phyloP scores from a whole-genome alignment of 2,113 vertebrate species.

The Ctenodactylus gundi region DNA sequence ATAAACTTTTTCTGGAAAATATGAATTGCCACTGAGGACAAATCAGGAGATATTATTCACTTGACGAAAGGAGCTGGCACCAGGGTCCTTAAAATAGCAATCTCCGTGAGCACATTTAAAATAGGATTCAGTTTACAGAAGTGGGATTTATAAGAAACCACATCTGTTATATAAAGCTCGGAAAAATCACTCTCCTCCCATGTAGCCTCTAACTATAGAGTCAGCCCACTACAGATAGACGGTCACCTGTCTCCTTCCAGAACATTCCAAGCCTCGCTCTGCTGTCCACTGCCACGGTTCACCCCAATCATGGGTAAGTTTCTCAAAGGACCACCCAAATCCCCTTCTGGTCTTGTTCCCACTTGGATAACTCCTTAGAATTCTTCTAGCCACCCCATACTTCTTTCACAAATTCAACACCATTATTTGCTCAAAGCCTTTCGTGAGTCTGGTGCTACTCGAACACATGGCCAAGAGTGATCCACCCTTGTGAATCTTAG shows the following conservation, averaged over 20 bases:
- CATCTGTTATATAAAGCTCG: conserved; percentile 65
- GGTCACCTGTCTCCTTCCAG: conserved; percentile 29
- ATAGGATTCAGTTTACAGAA: conserved; percentile 67
- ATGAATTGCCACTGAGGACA: background rate
- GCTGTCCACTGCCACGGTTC: background rate
- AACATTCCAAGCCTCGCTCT: background rate
- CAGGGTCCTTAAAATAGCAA: conserved; percentile 63
- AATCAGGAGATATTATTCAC: conserved; percentile 42
- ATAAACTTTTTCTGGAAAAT: background rate
- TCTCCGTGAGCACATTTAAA: conserved; percentile 51
- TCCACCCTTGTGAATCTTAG: background rate
- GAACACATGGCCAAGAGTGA: background rate
- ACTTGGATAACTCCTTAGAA: background rate
- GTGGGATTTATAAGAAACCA: conserved; percentile 63
- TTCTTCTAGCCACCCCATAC: background rate
- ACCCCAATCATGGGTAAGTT: background rate
- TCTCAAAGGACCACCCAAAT: background rate
- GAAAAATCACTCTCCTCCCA: conserved; percentile 30
- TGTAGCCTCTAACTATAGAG: conserved; percentile 12
- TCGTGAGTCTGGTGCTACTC: background rate
- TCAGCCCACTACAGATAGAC: background rate
- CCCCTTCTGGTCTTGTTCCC: background rate
- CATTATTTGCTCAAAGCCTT: background rate
- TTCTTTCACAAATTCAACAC: background rate
- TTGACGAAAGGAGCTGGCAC: conserved; percentile 33